These are phyloP conservation scores for Atlantisia rogersi DNA, from an alignment of 2,113 vertebrate species.

Conservation along the genomic window DNA sequence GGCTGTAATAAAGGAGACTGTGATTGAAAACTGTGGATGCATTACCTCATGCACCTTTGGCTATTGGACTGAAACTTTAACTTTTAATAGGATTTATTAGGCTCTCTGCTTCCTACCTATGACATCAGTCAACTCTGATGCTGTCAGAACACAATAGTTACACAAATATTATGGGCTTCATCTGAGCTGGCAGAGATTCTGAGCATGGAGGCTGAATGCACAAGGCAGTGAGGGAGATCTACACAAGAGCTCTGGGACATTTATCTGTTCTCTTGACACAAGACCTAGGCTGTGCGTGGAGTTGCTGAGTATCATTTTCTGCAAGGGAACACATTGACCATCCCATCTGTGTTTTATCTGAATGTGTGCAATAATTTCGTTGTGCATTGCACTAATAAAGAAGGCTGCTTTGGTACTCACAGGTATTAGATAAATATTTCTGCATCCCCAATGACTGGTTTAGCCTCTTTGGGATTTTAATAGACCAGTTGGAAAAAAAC, in stretches of 20 bases:
- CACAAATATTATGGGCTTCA: slow-evolving; percentile 9
- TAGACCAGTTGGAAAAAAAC: neutral
- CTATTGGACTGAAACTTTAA: slow-evolving; percentile 58
- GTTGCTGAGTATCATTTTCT: neutral
- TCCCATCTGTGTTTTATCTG: neutral
- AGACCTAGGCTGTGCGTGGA: neutral
- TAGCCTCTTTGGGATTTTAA: slow-evolving; percentile 17
- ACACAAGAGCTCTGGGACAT: neutral
- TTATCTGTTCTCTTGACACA: neutral
- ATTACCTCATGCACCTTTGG: slow-evolving; percentile 66
- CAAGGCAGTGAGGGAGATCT: neutral
- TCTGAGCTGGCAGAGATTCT: slow-evolving; percentile 18
- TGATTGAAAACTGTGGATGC: slow-evolving; percentile 52
- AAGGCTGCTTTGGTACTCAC: neutral
- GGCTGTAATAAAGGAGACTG: slow-evolving; percentile 24
- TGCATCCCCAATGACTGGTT: slow-evolving; percentile 26
- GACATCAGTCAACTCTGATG: slow-evolving; percentile 5
- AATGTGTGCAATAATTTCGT: neutral
- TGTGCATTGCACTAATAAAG: slow-evolving; percentile 14
- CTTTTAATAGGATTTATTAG: slow-evolving; percentile 58
- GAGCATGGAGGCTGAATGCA: neutral
- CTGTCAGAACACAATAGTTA: slow-evolving; percentile 47
- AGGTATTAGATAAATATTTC: slow-evolving; percentile 19
- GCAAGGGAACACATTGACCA: neutral
- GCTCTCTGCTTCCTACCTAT: slow-evolving; percentile 23